Evolutionary conservation across 1,140 invertebrate genomes (phyloP).

Genomic region (Glossosoma conforme): DNA sequence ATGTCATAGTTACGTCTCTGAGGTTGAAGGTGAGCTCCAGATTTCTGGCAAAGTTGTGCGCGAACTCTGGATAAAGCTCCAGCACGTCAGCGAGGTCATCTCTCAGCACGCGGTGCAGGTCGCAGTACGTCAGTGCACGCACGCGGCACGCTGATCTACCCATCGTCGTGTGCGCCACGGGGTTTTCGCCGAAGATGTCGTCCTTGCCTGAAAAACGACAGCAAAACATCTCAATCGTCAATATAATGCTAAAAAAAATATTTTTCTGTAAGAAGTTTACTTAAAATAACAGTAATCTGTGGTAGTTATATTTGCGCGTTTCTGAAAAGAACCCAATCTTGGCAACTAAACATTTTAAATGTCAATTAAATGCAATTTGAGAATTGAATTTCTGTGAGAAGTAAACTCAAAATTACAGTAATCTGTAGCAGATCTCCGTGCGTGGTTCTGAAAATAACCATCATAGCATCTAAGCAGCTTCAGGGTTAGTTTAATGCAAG

Average conservation of each 20-base stretch:
- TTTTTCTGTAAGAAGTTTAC: too few relatives aligned
- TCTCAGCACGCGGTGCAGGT: conserved; percentile 94
- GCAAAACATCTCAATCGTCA: neutral
- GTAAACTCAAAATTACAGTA: too few relatives aligned
- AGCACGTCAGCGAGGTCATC: conserved; percentile 96
- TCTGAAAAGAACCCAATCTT: neutral
- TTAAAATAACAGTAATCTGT: too few relatives aligned
- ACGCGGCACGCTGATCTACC: conserved; percentile 97
- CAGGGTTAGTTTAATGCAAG: too few relatives aligned
- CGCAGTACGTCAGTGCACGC: conserved; percentile 98
- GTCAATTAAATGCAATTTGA: too few relatives aligned
- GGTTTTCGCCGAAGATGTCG: conserved; percentile 98
- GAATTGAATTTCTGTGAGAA: too few relatives aligned
- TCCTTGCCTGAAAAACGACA: conserved; percentile 74
- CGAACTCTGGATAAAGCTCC: conserved; percentile 96
- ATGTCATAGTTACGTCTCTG: conserved; percentile 82
- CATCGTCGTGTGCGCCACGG: conserved; percentile 85
- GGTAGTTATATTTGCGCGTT: too few relatives aligned
- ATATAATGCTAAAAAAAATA: too few relatives aligned
- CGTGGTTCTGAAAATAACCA: too few relatives aligned
- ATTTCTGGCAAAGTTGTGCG: conserved; percentile 86
- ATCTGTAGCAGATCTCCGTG: too few relatives aligned
- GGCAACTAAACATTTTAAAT: neutral
- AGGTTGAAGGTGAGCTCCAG: conserved; percentile 96
- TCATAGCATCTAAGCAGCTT: too few relatives aligned